Percentiles rank a stretch among this genome's conserved stretches.
phyloP scores from a whole-genome alignment of 2,797 vertebrate species.

The Notoglanidium macrostoma region DNA sequence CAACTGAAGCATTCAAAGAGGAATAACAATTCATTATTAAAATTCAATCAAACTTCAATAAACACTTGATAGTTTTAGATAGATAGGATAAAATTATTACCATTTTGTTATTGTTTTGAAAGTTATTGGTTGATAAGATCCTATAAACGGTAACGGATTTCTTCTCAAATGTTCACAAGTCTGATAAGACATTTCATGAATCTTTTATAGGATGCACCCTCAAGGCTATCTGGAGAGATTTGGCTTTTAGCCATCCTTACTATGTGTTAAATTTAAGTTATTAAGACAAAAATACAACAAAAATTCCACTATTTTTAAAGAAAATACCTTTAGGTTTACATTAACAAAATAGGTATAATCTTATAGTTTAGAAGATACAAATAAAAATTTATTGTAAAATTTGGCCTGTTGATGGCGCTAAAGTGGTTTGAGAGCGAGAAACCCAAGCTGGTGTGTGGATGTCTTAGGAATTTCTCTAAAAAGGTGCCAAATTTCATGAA shows the following conservation, averaged over 20 bases:
- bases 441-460: not conserved
- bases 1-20: constrained; percentile 70
- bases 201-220: not conserved
- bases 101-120: constrained; percentile 14
- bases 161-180: not conserved
- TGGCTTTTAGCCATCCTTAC: not conserved
- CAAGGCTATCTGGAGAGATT: not conserved
- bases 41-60: not conserved
- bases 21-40: not conserved
- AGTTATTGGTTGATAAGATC: not conserved
- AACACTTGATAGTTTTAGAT: not conserved
- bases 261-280: too few relatives aligned
- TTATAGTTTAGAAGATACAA: not conserved
- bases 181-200: not conserved
- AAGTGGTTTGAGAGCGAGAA: not conserved
- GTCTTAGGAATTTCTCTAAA: not conserved
- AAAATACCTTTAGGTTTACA: not conserved
- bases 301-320: too few relatives aligned
- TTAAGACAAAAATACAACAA: too few relatives aligned
- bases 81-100: not conserved
- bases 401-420: not conserved
- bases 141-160: not conserved
- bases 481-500: not conserved
- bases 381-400: not conserved
- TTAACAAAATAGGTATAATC: not conserved